Evolutionary conservation across 2,113 vertebrate species (phyloP).

Genomic region (Tichodroma muraria): DNA sequence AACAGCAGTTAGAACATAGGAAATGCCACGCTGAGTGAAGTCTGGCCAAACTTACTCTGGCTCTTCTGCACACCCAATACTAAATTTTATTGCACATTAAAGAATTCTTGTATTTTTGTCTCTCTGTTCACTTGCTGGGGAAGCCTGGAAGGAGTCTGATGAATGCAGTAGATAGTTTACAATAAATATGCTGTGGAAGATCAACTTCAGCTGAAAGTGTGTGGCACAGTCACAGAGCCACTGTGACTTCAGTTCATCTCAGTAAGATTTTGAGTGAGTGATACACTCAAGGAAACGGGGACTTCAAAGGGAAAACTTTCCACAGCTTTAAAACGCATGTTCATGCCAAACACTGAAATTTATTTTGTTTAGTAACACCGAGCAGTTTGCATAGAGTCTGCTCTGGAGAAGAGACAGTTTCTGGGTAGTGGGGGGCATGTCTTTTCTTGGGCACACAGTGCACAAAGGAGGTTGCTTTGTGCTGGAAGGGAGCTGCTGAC

Average conservation of each 20-base stretch:
- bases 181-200: neutral
- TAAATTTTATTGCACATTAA: neutral
- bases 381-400: neutral
- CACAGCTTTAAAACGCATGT: neutral
- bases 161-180: neutral
- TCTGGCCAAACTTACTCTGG: neutral
- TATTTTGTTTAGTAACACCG: neutral
- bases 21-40: neutral
- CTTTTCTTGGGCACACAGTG: neutral
- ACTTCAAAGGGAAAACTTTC: neutral
- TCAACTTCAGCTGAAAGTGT: neutral
- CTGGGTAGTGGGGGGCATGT: neutral
- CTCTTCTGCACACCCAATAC: neutral
- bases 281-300: neutral
- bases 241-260: neutral
- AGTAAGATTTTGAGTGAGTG: neutral
- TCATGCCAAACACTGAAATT: neutral
- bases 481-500: constrained; percentile 28
- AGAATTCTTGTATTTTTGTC: neutral
- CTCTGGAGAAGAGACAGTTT: neutral
- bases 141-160: neutral
- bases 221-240: neutral
- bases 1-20: neutral
- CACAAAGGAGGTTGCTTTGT: neutral
- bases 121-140: neutral